Evolutionary conservation across 2,888 invertebrate genomes (phyloP), one percentile per base, ranked within the genome.

Genomic region (Allacma fusca): DNA sequence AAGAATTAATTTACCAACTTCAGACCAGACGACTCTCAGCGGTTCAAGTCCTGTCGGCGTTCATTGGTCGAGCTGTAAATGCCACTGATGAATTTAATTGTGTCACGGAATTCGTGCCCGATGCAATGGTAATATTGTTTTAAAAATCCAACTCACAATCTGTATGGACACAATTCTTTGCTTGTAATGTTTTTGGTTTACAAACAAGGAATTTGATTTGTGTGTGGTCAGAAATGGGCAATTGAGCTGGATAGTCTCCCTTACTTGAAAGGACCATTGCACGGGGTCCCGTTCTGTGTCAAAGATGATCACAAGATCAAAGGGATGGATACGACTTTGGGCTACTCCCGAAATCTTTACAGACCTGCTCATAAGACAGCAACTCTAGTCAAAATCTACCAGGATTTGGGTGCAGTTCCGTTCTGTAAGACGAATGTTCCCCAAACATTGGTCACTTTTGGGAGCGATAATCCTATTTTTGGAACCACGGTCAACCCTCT

Each of bases 311-410:
- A 84, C 68, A 79, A 85, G 70, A 77, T 87, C 26, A 80, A 85
- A 80, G 86, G 85, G n/a, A 85, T 86, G 79, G 87, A 87, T 74
- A 84, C 84, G 44, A 85, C n/a, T n/a, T n/a, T n/a, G n/a, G n/a
- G n/a, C n/a, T n/a, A n/a, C n/a, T n/a, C n/a, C n/a, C n/a, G n/a
- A n/a, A n/a, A n/a, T n/a, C n/a, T n/a, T n/a, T n/a, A n/a, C n/a
- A n/a, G n/a, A n/a, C n/a, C n/a, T n/a, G n/a, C n/a, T n/a, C n/a
- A n/a, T n/a, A n/a, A n/a, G n/a, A n/a, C n/a, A n/a, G n/a, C n/a
- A n/a, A n/a, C n/a, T n/a, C n/a, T n/a, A n/a, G n/a, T n/a, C n/a
- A n/a, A n/a, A n/a, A n/a, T n/a, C n/a, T n/a, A n/a, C n/a, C n/a
- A n/a, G n/a, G n/a, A n/a, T n/a, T n/a, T n/a, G n/a, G n/a, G n/a